Conservation (phyloP, 2,888 invertebrate species). For the Ramazzottius varieornatus region DNA sequence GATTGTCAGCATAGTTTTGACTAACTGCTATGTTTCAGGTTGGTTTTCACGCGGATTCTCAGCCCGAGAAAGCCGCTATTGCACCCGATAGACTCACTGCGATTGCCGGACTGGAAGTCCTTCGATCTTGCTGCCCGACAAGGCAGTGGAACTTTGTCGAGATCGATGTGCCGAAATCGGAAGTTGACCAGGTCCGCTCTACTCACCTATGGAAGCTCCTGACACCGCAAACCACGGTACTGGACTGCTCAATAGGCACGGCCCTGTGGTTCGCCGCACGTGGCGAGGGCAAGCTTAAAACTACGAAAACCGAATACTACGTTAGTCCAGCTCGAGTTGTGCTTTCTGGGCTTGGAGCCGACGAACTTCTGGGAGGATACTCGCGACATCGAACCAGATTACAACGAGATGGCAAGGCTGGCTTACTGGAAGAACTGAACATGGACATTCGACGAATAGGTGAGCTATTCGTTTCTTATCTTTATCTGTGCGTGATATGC, state of each 20-base stretch:
- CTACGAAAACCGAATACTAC: slow-evolving; percentile 18
- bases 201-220: slow-evolving; percentile 40
- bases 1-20: too few relatives aligned
- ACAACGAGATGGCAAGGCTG: slow-evolving; percentile 15
- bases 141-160: slow-evolving; percentile 26
- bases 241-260: slow-evolving; percentile 85
- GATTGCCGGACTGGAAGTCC: slow-evolving; percentile 37
- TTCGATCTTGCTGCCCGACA: slow-evolving; percentile 37
- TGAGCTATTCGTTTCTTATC: too few relatives aligned
- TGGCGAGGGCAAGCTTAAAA: slow-evolving; percentile 30
- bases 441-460: slow-evolving; percentile 62
- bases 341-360: slow-evolving; percentile 74
- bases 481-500: too few relatives aligned
- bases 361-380: slow-evolving; percentile 87
- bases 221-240: slow-evolving; percentile 53
- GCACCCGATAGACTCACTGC: slow-evolving; percentile 66
- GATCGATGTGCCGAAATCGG: slow-evolving; percentile 13
- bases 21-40: too few relatives aligned
- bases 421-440: slow-evolving; percentile 33
- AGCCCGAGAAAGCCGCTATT: slow-evolving; percentile 14
- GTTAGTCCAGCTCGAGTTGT: slow-evolving; percentile 41
- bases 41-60: neutral
- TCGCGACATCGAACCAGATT: slow-evolving; percentile 48
- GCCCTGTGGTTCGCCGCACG: slow-evolving; percentile 78
- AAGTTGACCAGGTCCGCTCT: slow-evolving; percentile 10